Conservation (phyloP, 1,140 invertebrate species). For the Leptinotarsa texana region DNA sequence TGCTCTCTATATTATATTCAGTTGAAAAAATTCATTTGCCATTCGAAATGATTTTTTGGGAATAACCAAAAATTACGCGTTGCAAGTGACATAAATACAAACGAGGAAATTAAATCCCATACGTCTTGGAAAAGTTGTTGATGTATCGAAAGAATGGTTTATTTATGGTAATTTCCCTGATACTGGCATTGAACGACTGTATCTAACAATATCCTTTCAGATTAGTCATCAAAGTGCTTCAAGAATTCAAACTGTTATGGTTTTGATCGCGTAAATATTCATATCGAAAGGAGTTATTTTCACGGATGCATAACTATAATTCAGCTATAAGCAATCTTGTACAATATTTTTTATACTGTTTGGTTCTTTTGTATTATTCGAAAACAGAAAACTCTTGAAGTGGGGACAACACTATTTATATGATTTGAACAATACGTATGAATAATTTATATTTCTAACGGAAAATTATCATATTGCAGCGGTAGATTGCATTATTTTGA, state of each 20-base stretch:
- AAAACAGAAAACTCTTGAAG: no score
- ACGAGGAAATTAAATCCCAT: background rate
- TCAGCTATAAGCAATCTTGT: no score
- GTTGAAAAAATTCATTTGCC: background rate
- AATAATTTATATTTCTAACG: no score
- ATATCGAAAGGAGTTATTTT: background rate
- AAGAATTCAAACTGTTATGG: background rate
- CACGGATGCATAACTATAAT: no score
- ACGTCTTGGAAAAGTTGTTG: background rate
- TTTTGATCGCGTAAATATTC: background rate
- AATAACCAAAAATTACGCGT: background rate
- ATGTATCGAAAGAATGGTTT: constrained; percentile 2
- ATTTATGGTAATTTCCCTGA: constrained; percentile 8
- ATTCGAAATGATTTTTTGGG: background rate
- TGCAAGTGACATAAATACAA: background rate
- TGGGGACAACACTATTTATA: no score
- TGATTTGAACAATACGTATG: no score
- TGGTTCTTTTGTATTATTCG: no score
- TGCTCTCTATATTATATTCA: no score
- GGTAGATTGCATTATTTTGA: no score
- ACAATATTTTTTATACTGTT: no score
- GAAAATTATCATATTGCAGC: no score
- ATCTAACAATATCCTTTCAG: background rate
- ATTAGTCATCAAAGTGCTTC: background rate
- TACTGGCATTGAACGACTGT: background rate